Evolutionary conservation across 1,140 invertebrate genomes (phyloP), one percentile per base, ranked within the genome.

Genomic region (Popillia japonica): DNA sequence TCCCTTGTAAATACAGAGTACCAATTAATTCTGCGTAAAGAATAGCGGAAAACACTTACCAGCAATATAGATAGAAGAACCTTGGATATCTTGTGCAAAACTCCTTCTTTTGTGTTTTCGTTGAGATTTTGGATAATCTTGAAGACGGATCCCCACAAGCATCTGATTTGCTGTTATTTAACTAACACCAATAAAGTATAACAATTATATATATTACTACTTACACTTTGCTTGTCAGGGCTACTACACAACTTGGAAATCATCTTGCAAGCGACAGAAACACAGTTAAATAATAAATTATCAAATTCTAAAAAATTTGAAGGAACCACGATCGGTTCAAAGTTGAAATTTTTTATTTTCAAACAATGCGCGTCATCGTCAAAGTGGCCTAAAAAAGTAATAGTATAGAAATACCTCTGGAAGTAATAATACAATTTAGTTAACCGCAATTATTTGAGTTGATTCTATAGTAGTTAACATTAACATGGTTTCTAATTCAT

Each of bases 111-210:
- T 22, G 14, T 7, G 6, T 17, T 34, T 23, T 55, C 44, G 27
- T 44, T 27, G 0, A 76, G 40, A 11, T 23, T 40, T 20, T 27
- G 41, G 2, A 76, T 76, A 10, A 76, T 76, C 23, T 55, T 44
- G 14, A 76, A 59, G 8, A 23, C 23, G 20, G 75, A 76, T 76
- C 41, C 44, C 75, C 75, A 76, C n/a, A 76, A 23, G 23, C 75
- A 76, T 40, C n/a, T 6, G 9, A 76, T 55, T 76, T 22, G 48
- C 75, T 76, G 11, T 23, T 20, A 40, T 14, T 17, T 20, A 68
- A 41, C n/a, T 9, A 74, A 20, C 9, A 68, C 6, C 42, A 74
- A 74, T 9, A n/a, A 40, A 74, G 4, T n/a, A 23, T 17, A 41
- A 41, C 3, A 41, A 74, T 11, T 40, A 3, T n/a, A 3, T 17